These are phyloP conservation scores for Anthophora plumipes DNA, from an alignment of 2,888 invertebrate genomes.

Conservation along the genomic window DNA sequence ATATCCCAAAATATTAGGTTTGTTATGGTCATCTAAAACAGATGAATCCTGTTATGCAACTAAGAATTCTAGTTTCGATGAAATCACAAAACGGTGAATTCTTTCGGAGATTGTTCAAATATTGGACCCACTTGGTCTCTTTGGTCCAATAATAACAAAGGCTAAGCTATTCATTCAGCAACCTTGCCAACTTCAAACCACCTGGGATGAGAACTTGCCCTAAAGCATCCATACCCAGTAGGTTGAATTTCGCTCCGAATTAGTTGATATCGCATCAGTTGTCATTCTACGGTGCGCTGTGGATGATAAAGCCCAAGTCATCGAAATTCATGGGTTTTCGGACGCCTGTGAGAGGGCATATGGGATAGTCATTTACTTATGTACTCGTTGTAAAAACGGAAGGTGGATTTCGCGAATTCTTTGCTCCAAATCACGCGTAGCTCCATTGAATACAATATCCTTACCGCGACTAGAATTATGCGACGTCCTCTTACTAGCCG, in stretches of 20 bases:
- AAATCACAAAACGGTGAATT: constrained; percentile 10
- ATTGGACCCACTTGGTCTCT: constrained; percentile 20
- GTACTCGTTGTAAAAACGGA: neutral
- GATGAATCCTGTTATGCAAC: neutral
- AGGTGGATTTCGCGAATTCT: neutral
- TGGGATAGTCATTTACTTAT: neutral
- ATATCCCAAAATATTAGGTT: neutral
- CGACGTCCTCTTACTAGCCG: neutral
- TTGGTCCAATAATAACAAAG: constrained; percentile 14
- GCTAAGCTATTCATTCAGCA: constrained; percentile 20
- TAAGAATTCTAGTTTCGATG: no score
- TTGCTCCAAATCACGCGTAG: constrained; percentile 13
- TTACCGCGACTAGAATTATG: constrained; percentile 16
- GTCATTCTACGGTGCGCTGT: neutral
- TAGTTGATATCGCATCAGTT: neutral
- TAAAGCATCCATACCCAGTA: neutral
- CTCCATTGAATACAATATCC: neutral
- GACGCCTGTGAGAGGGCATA: constrained; percentile 11
- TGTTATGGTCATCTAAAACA: neutral
- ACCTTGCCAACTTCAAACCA: constrained; percentile 5
- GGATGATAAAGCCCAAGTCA: no score
- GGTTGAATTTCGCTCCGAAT: neutral
- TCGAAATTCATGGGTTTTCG: constrained; percentile 7
- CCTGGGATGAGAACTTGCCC: constrained; percentile 28
- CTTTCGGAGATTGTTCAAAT: constrained; percentile 14